Conservation (phyloP, 2,888 invertebrate species). For the Eupithecia tripunctaria region DNA sequence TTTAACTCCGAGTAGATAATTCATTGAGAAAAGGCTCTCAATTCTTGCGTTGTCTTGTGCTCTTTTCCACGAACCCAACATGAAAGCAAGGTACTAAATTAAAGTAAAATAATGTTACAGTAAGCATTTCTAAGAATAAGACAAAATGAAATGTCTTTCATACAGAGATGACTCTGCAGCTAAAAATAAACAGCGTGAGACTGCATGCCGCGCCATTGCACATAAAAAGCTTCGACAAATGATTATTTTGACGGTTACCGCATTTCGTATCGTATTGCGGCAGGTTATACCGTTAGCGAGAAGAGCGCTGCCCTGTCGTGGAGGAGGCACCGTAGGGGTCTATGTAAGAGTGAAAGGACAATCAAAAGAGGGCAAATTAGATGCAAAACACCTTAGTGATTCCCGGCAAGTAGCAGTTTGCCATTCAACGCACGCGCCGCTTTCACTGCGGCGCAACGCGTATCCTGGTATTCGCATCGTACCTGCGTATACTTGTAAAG, state of each 20-base stretch:
- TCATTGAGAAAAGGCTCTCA: background rate
- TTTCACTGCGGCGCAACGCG: slow-evolving; percentile 71
- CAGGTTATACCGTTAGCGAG: slow-evolving; percentile 35
- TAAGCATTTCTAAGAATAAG: background rate
- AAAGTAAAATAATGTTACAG: background rate
- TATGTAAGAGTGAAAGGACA: slow-evolving; percentile 76
- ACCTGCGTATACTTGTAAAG: slow-evolving; percentile 18
- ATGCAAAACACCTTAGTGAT: slow-evolving; percentile 74
- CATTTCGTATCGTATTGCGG: slow-evolving; percentile 34
- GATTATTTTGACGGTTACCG: slow-evolving; percentile 33
- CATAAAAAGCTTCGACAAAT: slow-evolving; percentile 22
- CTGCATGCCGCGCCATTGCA: slow-evolving; percentile 13
- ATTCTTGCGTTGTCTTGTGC: background rate
- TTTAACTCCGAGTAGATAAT: background rate
- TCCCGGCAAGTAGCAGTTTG: slow-evolving; percentile 73
- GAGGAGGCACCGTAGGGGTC: slow-evolving; percentile 30
- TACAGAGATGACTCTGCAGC: background rate
- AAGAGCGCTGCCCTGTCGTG: slow-evolving; percentile 25
- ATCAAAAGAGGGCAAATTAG: slow-evolving; percentile 71
- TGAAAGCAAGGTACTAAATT: background rate
- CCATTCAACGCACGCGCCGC: slow-evolving; percentile 74
- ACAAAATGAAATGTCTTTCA: background rate
- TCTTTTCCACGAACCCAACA: background rate
- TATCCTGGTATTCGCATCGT: slow-evolving; percentile 63
- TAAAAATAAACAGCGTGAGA: slow-evolving; percentile 1